Conservation (phyloP, 2,888 invertebrate genomes). For the Heteromyza rotundicornis region DNA sequence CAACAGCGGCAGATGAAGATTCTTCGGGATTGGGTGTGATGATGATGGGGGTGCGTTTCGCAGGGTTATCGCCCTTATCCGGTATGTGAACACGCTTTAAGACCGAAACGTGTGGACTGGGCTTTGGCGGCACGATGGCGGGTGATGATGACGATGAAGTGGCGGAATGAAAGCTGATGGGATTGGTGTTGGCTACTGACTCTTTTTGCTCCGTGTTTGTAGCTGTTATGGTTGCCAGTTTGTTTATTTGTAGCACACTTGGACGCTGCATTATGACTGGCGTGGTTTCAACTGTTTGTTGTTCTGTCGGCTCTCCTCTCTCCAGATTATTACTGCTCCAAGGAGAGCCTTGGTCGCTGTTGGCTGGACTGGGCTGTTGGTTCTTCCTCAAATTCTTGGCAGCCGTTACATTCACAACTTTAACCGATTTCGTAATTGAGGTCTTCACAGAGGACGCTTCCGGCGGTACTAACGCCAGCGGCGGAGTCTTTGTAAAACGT, state of each 20-base stretch:
- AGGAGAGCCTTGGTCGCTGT: constrained; percentile 37
- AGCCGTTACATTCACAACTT: constrained; percentile 57
- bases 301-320: constrained; percentile 27
- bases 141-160: background rate
- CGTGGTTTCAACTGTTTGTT: constrained; percentile 15
- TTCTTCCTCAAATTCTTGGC: constrained; percentile 52
- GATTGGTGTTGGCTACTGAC: background rate
- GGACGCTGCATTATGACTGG: constrained; percentile 21
- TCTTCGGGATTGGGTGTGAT: constrained; percentile 1
- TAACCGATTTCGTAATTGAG: constrained; percentile 62
- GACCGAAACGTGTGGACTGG: too few species aligned
- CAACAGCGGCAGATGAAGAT: constrained; percentile 27
- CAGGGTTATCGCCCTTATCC: constrained; percentile 19
- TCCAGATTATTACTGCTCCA: constrained; percentile 44
- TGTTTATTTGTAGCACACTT: constrained; percentile 8
- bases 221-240: constrained; percentile 11
- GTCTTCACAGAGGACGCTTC: constrained; percentile 57
- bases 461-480: constrained; percentile 61
- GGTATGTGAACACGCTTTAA: background rate
- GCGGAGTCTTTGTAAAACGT: constrained; percentile 33
- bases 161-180: background rate
- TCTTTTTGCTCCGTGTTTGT: background rate
- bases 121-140: background rate
- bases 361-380: constrained; percentile 28
- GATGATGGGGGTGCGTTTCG: constrained; percentile 26